Percentiles rank a stretch among this genome's conserved stretches.
These are phyloP conservation scores for Brachionus calyciflorus DNA, from an alignment of 1,140 invertebrate species.

Conservation along the genomic window DNA sequence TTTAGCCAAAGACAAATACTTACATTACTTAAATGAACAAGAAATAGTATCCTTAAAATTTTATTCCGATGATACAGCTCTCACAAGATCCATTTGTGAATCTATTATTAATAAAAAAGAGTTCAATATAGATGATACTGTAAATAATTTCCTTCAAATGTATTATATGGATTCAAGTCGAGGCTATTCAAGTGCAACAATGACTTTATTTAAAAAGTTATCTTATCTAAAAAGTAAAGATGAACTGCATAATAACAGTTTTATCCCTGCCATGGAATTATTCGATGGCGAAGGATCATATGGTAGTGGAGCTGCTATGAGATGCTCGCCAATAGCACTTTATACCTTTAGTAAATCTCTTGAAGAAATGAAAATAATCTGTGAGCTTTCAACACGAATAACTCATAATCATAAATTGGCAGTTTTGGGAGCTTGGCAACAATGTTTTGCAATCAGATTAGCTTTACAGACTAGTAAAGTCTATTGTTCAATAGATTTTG, in stretches of 20 bases:
- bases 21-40: neutral
- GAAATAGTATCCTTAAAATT: neutral
- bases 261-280: conserved; percentile 68
- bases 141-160: conserved; percentile 66
- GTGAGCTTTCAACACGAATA: conserved; percentile 61
- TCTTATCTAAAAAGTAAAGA: conserved; percentile 51
- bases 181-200: conserved; percentile 69
- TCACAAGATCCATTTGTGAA: conserved; percentile 68
- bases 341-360: conserved; percentile 62
- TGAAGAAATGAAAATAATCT: conserved; percentile 23
- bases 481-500: conserved; percentile 50
- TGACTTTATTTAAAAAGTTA: conserved; percentile 68
- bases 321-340: conserved; percentile 70
- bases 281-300: conserved; percentile 72
- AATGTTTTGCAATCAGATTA: conserved; percentile 56
- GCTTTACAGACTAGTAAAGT: conserved; percentile 52
- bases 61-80: conserved; percentile 72
- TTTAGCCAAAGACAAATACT: neutral
- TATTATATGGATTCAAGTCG: conserved; percentile 68
- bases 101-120: conserved; percentile 67
- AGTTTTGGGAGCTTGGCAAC: conserved; percentile 69
- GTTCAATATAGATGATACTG: conserved; percentile 57
- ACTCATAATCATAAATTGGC: conserved; percentile 70
- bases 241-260: conserved; percentile 66
- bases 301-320: conserved; percentile 76